These are phyloP conservation scores for Misgurnus mizolepis DNA, from an alignment of 2,113 vertebrate genomes.

Conservation along the genomic window DNA sequence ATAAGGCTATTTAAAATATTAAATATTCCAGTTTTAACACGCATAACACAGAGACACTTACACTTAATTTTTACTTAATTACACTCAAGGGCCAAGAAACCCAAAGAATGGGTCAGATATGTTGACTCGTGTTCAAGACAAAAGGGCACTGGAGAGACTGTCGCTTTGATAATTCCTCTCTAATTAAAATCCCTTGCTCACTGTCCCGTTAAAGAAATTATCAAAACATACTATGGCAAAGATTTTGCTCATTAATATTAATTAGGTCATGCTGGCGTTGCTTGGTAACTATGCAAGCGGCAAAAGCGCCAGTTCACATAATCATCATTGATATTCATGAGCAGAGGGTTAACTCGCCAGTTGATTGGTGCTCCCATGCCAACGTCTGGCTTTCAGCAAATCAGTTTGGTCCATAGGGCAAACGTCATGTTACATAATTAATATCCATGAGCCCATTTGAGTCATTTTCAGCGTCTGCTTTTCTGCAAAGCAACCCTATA, in stretches of 20 bases:
- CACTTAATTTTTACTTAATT: too few species aligned
- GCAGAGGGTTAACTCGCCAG: background rate
- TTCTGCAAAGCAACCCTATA: background rate
- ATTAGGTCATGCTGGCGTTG: constrained; percentile 6
- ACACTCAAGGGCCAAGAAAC: too few species aligned
- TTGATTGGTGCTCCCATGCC: background rate
- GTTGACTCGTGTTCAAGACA: background rate
- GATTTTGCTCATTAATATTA: background rate
- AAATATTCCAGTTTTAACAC: too few species aligned
- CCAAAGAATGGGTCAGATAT: background rate
- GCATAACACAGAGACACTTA: too few species aligned
- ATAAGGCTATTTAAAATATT: too few species aligned
- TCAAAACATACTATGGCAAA: background rate
- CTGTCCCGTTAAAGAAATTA: constrained; percentile 17
- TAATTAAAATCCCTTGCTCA: constrained; percentile 44
- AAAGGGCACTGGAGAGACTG: constrained; percentile 22
- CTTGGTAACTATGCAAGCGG: background rate
- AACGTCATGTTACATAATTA: background rate
- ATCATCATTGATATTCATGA: background rate
- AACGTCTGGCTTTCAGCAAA: background rate
- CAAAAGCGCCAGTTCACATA: background rate
- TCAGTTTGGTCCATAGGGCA: background rate
- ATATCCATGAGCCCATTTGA: background rate
- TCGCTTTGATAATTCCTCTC: constrained; percentile 56
- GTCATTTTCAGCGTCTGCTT: background rate